phyloP scores from a whole-genome alignment of 2,113 vertebrate species.

The Oxyura jamaicensis region DNA sequence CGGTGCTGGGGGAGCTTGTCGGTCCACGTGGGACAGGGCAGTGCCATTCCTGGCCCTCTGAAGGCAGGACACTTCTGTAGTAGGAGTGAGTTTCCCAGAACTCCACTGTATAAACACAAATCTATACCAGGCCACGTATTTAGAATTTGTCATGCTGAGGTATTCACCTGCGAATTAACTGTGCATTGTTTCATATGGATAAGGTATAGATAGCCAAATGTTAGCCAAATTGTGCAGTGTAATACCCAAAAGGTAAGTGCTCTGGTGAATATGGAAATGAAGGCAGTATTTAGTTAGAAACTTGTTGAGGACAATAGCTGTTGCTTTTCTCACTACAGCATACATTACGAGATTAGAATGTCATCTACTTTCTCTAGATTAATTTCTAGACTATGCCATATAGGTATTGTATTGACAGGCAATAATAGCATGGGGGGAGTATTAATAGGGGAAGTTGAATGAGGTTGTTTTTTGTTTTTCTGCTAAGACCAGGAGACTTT shows the following conservation, averaged over 20 bases:
- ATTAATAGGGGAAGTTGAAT: not conserved
- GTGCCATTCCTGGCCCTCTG: not conserved
- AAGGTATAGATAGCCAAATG: not conserved
- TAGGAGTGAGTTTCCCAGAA: not conserved
- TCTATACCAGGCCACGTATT: not conserved
- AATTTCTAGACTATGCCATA: not conserved
- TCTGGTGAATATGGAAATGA: not conserved
- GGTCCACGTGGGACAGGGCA: not conserved
- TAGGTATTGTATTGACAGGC: not conserved
- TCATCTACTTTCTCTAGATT: not conserved
- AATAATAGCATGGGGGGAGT: not conserved
- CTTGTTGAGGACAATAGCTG: not conserved
- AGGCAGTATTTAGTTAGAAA: not conserved
- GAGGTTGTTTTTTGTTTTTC: not conserved
- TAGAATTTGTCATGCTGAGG: not conserved
- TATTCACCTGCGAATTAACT: not conserved
- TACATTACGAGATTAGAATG: not conserved
- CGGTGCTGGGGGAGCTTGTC: not conserved
- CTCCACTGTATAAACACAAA: not conserved
- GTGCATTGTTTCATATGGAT: not conserved
- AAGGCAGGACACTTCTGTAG: not conserved
- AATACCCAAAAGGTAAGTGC: not conserved
- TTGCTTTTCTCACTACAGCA: not conserved
- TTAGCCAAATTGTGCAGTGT: not conserved
- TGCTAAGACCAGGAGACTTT: not conserved